Base-by-base conservation (phyloP, 2,113 vertebrate species). In the Puffinus mauretanicus region DNA sequence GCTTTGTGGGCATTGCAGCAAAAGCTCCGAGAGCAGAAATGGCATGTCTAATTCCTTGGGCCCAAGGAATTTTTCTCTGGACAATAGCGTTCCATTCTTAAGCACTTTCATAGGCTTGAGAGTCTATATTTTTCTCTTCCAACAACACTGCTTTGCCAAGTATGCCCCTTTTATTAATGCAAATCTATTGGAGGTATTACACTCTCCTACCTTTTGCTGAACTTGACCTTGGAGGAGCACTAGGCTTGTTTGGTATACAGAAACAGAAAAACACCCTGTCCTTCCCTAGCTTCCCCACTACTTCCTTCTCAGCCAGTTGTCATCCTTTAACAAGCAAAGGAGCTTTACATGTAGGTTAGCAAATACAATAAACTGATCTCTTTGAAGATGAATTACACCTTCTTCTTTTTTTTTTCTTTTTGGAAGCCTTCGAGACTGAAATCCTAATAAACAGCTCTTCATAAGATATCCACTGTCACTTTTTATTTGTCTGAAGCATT, bases 401-500 rank as follows among this genome's bases (percentile, higher is more conserved):
- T 30, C 24, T n/a, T 51, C 55, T 54, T 79, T 27, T 47, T 76
- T 57, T n/a, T 84, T 69, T 49, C 44, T 36, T 94, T 82, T 38
- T 78, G 36, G 38, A 94, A 47, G 19, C 27, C 65, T 96, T 90
- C 47, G 94, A 77, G 64, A 64, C 54, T 66, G 55, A 86, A 77
- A 91, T 61, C 49, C 69, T 67, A 83, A 95, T 89, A 96, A 97
- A 95, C 54, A 94, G 40, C 76, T 88, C 77, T 96, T 94, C 78
- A 73, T 86, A 89, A 96, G 87, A 81, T 65, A 94, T 42, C n/a
- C 44, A 11, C 55, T 96, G 91, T 92, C 93, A 92, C 58, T 96
- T 97, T 91, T 34, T 92, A 96, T 96, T 83, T 92, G 58, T 77
- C 85, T 90, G 76, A 92, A 88, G 71, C 71, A 64, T 78, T 62